Evolutionary conservation across 2,888 invertebrate genomes (phyloP).

Genomic region (Campoplex capitator): DNA sequence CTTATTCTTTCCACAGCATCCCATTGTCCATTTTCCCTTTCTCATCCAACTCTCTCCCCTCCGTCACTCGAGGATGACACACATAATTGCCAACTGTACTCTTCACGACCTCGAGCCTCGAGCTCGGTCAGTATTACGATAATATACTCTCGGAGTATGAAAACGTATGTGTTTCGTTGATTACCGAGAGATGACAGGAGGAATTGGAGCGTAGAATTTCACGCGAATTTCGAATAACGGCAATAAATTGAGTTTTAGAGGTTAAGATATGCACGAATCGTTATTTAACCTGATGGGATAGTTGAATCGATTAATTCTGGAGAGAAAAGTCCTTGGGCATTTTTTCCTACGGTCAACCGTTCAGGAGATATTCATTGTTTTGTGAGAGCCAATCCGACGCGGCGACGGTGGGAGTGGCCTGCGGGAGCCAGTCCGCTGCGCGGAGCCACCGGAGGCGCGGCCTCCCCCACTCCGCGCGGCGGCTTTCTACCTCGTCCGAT

Average conservation of each 20-base stretch:
- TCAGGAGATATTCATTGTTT: background rate
- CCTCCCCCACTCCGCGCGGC: background rate
- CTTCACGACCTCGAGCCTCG: slow-evolving; percentile 52
- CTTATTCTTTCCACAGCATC: slow-evolving; percentile 24
- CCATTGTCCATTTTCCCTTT: slow-evolving; percentile 30
- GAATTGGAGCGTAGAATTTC: slow-evolving; percentile 50
- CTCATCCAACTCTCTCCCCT: slow-evolving; percentile 17
- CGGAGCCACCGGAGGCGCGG: background rate
- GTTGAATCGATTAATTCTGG: background rate
- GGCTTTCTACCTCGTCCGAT: background rate
- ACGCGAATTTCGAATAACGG: background rate
- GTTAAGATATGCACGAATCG: background rate
- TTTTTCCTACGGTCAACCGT: background rate
- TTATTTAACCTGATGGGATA: background rate
- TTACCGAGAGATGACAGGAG: slow-evolving; percentile 13
- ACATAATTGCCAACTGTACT: slow-evolving; percentile 59
- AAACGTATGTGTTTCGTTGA: background rate
- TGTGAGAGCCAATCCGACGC: background rate
- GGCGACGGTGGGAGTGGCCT: background rate
- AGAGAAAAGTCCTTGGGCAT: background rate
- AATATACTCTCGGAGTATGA: slow-evolving; percentile 5
- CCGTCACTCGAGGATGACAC: slow-evolving; percentile 40
- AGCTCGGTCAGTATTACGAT: slow-evolving; percentile 42
- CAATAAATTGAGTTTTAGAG: background rate
- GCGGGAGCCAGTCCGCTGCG: background rate